Base-by-base conservation (phyloP, 2,113 vertebrate genomes). In the Phrynosoma blainvillii region DNA sequence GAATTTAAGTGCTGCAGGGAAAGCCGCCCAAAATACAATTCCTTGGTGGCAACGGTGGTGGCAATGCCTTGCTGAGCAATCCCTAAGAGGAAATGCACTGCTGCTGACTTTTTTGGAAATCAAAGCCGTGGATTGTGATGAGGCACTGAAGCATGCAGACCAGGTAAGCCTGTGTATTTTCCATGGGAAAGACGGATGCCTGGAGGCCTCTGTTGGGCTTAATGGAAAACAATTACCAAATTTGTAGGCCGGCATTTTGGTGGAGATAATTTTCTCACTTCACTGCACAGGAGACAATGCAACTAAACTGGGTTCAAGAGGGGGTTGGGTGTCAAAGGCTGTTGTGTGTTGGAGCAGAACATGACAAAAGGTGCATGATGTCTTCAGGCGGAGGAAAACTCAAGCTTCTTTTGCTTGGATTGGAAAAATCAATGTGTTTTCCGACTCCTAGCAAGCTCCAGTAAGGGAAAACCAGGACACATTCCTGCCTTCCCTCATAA, bases 401-500 rank as follows among this genome's bases (percentile, higher is more conserved):
- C 2, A 25, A 16, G 3, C 11, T 16, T 20, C n/a, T 40, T 54
- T 47, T 23, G 42, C 27, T 87, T 42, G 18, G 27, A 73, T 52
- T 91, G 7, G 70, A 93, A 92, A 21, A 93, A 94, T 25, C 89
- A 92, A 88, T 80, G 79, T 90, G 76, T 65, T 79, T 92, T 85
- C 92, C 92, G 89, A 93, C 89, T 90, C 59, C 83, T 84, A 90
- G 90, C 92, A 95, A 93, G 91, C 85, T 91, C 59, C 73, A 84
- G 91, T 89, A 93, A 91, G 90, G 90, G 89, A 92, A 86, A 95
- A 95, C n/a, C 91, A 94, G 92, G 93, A 89, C 88, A 81, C 94
- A 92, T 95, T 94, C 92, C 87, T 94, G 90, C 91, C 91, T 92
- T 91, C 84, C 87, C 86, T 91, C 92, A 82, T 73, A 95, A 74